Percentiles rank a stretch among this genome's conserved stretches.
These are phyloP conservation scores for Sesia bembeciformis DNA, from an alignment of 2,888 invertebrate species.

Conservation along the genomic window DNA sequence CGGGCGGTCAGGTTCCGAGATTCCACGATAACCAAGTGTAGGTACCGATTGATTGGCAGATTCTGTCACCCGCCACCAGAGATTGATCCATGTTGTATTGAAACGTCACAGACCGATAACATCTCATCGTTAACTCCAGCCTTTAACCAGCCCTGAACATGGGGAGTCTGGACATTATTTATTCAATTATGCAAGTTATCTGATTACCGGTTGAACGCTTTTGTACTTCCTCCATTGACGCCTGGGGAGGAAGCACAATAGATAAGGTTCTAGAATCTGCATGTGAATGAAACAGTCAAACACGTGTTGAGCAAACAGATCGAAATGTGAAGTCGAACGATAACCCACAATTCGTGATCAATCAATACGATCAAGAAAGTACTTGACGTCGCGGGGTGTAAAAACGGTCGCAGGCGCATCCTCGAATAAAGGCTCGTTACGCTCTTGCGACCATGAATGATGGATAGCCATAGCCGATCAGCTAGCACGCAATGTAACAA, in stretches of 20 bases:
- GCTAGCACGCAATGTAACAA: slow-evolving; percentile 22
- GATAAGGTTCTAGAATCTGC: neutral
- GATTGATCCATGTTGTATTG: slow-evolving; percentile 65
- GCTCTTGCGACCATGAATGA: slow-evolving; percentile 56
- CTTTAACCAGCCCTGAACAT: slow-evolving; percentile 34
- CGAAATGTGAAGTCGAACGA: slow-evolving; percentile 31
- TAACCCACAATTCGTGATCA: slow-evolving; percentile 50
- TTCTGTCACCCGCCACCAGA: slow-evolving; percentile 25
- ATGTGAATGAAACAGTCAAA: neutral
- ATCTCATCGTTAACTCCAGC: slow-evolving; percentile 60
- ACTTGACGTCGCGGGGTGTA: slow-evolving; percentile 31
- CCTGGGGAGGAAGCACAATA: neutral
- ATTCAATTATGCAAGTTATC: slow-evolving; percentile 68
- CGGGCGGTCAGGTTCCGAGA: slow-evolving; percentile 27
- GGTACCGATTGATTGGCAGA: slow-evolving; percentile 36
- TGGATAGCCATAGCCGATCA: slow-evolving; percentile 64
- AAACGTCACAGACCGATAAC: slow-evolving; percentile 64
- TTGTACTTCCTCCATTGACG: neutral
- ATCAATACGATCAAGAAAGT: slow-evolving; percentile 30
- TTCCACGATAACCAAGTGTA: slow-evolving; percentile 22
- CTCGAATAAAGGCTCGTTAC: slow-evolving; percentile 68
- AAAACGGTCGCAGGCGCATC: slow-evolving; percentile 45
- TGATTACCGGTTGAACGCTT: slow-evolving; percentile 28
- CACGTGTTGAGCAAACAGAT: slow-evolving; percentile 11
- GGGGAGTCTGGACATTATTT: slow-evolving; percentile 45